Evolutionary conservation across 2,113 vertebrate species (phyloP).

Genomic region (Microtus pennsylvanicus): DNA sequence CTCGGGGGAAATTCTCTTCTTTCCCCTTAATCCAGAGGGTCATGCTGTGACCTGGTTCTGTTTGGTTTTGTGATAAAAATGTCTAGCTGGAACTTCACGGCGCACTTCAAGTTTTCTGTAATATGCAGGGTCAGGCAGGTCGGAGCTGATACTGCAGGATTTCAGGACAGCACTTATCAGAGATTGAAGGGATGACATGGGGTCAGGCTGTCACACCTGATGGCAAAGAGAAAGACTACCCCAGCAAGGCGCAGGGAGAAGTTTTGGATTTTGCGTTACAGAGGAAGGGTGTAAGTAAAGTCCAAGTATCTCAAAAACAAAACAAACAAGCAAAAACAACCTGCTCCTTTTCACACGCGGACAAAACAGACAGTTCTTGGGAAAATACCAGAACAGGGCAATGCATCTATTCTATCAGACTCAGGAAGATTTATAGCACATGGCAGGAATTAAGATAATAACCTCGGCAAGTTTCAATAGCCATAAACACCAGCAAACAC

Average conservation of each 20-base stretch:
- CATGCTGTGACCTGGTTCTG: not conserved
- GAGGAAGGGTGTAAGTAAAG: not conserved
- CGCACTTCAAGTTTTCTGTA: conserved; percentile 14
- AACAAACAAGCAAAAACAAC: not conserved
- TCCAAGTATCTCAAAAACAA: not conserved
- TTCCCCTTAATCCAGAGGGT: not conserved
- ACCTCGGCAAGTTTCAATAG: not conserved
- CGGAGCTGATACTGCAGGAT: not conserved
- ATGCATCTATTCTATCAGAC: not conserved
- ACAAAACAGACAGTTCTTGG: not conserved
- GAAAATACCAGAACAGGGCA: conserved; percentile 50
- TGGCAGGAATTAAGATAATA: conserved; percentile 51
- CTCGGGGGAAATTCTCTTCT: conserved; percentile 11
- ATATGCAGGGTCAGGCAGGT: not conserved
- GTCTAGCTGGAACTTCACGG: conserved; percentile 2
- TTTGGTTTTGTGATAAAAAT: conserved; percentile 58
- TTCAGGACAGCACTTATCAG: conserved; percentile 36
- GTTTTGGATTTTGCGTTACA: not conserved
- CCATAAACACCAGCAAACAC: conserved; percentile 18
- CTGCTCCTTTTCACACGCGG: not conserved
- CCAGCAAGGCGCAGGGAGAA: not conserved
- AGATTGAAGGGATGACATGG: conserved; percentile 9
- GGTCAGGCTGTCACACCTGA: conserved; percentile 52
- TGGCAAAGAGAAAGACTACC: conserved; percentile 37
- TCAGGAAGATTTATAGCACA: conserved; percentile 27